These are phyloP conservation scores for Lathronympha strigana DNA, from an alignment of 2,888 invertebrate species.

Conservation along the genomic window DNA sequence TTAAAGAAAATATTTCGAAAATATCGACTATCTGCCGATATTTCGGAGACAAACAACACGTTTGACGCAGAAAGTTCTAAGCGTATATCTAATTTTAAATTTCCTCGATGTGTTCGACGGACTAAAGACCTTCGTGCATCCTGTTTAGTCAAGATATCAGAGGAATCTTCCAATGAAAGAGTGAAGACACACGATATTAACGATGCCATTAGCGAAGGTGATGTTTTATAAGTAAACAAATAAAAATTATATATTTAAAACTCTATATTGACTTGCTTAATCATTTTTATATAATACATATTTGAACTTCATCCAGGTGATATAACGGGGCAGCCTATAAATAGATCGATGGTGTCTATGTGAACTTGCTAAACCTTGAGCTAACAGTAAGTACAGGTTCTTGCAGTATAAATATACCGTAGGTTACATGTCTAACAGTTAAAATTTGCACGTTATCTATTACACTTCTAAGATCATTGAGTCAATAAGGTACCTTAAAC, in stretches of 20 bases:
- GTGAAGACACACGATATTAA: slow-evolving; percentile 44
- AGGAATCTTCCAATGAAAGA: slow-evolving; percentile 56
- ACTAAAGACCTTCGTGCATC: slow-evolving; percentile 51
- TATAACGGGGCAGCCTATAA: neutral
- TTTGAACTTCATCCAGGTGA: neutral
- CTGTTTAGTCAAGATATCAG: slow-evolving; percentile 59
- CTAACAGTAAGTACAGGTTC: neutral
- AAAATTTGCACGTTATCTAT: no score
- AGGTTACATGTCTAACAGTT: no score
- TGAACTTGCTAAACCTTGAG: neutral
- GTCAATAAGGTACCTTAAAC: no score
- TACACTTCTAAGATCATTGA: no score
- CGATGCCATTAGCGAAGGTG: slow-evolving; percentile 44
- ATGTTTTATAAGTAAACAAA: slow-evolving; percentile 45
- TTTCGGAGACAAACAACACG: slow-evolving; percentile 46
- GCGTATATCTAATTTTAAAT: slow-evolving; percentile 65
- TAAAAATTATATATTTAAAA: slow-evolving; percentile 25
- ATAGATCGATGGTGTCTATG: neutral
- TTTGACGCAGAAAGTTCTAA: slow-evolving; percentile 49
- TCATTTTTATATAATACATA: slow-evolving; percentile 4
- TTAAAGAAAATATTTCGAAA: slow-evolving; percentile 63
- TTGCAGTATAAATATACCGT: no score
- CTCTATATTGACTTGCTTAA: slow-evolving; percentile 10
- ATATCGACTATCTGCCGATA: slow-evolving; percentile 50
- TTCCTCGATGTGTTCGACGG: slow-evolving; percentile 60